Evolutionary conservation across 2,797 vertebrate genomes (phyloP), one percentile per base, ranked within the genome.

Genomic region (Margarornis squamiger): DNA sequence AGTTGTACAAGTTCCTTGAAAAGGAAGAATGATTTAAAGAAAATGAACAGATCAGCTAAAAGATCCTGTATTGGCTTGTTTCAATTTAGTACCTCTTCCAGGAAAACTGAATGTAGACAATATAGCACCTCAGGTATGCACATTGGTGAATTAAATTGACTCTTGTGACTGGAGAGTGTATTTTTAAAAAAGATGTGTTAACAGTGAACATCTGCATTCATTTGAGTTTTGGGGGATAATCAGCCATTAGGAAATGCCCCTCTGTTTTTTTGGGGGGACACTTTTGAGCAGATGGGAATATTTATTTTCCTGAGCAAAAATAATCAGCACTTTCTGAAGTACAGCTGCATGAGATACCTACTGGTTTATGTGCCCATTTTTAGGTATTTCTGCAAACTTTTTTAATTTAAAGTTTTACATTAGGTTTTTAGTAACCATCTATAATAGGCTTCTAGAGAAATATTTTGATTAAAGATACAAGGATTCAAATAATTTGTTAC

Each of bases 21-120:
- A 84, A 77, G 67, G 81, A 95, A 75, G 71, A 72, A 95, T 58
- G 88, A 89, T 67, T 74, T 92, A 30, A 84, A 91, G 92, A 90
- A 77, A 82, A 82, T 48, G 18, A 67, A 45, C 61, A 62, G 11
- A 75, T 79, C 85, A 63, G 27, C 76, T 87, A 55, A 95, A 95
- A 96, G 84, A 46, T 32, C 88, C 66, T 87, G 32, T 83, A 62
- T 93, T 96, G 70, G 84, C 72, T 87, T 93, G 24, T 91, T 94
- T 95, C 46, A 61, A 81, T 94, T 88, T 97, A 90, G 96, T 94
- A 67, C 96, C 80, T 92, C 91, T 94, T 93, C 87, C 93, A 95
- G 67, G 51, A 92, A 96, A 93, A 91, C 46, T 73, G 86, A 90
- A 74, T 96, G 89, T 97, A 97, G 86, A 73, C 68, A 81, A 76